A percentile compares a stretch with the other conserved stretches of the same genome.
phyloP scores from a whole-genome alignment of 2,113 vertebrate species.

The Mionectes macconnelli region DNA sequence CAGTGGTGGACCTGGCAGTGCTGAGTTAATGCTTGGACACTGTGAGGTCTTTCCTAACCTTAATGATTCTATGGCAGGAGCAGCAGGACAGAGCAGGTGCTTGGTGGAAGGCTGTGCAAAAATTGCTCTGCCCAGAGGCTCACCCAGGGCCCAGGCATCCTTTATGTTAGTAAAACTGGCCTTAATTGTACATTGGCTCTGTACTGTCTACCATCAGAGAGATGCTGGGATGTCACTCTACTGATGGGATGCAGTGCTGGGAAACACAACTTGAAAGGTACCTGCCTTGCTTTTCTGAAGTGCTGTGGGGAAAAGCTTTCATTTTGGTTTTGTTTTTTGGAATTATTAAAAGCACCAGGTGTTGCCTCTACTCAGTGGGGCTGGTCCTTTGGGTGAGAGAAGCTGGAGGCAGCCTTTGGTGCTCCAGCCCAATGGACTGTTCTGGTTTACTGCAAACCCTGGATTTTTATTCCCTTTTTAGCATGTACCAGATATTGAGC shows the following conservation, averaged over 20 bases:
- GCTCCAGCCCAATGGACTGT: too few relatives aligned
- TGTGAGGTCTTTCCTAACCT: background rate
- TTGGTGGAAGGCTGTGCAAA: background rate
- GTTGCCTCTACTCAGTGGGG: background rate
- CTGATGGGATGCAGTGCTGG: background rate
- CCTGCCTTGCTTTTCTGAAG: background rate
- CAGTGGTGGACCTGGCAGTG: background rate
- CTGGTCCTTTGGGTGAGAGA: background rate
- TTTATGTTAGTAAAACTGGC: background rate
- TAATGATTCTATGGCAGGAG: background rate
- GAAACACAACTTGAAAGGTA: background rate
- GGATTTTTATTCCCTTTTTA: background rate
- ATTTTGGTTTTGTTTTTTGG: background rate
- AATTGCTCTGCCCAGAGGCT: background rate
- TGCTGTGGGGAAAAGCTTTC: background rate
- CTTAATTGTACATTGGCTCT: background rate
- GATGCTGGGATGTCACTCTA: background rate
- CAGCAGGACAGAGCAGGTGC: background rate
- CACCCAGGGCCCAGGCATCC: fast-evolving
- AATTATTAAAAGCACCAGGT: background rate
- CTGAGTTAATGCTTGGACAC: background rate
- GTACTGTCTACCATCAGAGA: background rate
- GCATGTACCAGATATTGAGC: background rate
- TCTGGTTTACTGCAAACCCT: background rate
- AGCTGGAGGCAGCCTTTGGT: background rate